A percentile compares a stretch with the other conserved stretches of the same genome.
Evolutionary conservation across 1,140 invertebrate species (phyloP).

Genomic region (Batillaria attramentaria): DNA sequence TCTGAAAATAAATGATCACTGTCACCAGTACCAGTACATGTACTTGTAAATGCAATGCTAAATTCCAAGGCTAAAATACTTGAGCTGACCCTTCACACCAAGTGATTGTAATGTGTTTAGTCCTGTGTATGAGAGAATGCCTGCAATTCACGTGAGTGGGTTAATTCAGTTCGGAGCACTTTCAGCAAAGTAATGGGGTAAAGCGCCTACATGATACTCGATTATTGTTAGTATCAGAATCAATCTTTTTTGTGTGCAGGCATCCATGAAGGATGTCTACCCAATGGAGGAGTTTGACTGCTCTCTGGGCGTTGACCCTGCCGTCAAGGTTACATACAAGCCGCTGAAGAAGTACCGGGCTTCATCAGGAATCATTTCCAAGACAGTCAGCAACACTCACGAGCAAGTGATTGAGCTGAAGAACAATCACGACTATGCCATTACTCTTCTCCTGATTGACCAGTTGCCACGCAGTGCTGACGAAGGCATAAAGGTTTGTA

Average conservation of each 20-base stretch:
- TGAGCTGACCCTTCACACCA: no score
- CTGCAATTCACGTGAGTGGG: no score
- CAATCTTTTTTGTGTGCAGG: conserved; percentile 51
- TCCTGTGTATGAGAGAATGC: no score
- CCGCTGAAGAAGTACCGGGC: conserved; percentile 54
- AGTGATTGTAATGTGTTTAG: no score
- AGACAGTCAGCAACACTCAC: conserved; percentile 52
- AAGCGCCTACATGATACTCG: no score
- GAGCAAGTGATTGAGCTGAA: conserved; percentile 69
- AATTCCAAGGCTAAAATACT: no score
- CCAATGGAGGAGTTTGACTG: conserved; percentile 70
- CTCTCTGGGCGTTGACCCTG: conserved; percentile 71
- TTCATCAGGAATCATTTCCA: conserved; percentile 55
- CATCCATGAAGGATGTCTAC: conserved; percentile 64
- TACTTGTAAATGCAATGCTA: no score
- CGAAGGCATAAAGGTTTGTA: conserved; percentile 72
- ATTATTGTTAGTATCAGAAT: no score
- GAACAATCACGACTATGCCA: conserved; percentile 65
- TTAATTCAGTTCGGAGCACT: no score
- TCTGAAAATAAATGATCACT: no score
- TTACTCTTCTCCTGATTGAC: conserved; percentile 66
- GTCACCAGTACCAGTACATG: no score
- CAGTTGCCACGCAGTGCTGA: conserved; percentile 69
- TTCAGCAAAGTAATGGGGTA: no score
- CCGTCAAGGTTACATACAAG: conserved; percentile 70